A percentile compares a stretch with the other conserved stretches of the same genome.
Evolutionary conservation across 2,888 invertebrate species (phyloP).

Genomic region (Vesta saturnalis): DNA sequence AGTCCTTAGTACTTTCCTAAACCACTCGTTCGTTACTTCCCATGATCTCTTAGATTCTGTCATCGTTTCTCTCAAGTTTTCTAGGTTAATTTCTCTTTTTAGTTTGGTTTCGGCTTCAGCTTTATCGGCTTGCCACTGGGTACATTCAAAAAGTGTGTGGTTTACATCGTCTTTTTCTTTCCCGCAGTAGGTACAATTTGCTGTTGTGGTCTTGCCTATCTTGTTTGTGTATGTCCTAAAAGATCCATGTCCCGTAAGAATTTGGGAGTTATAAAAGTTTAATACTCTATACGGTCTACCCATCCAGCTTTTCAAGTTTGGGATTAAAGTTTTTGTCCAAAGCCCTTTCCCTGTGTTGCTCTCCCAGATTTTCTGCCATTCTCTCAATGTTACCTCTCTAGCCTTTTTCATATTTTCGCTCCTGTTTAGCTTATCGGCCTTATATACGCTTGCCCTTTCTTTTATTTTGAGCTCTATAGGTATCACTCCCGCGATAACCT

Average conservation of each 20-base stretch:
- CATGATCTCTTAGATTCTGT: too few species aligned
- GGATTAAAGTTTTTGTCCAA: slow-evolving; percentile 8
- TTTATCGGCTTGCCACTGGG: too few species aligned
- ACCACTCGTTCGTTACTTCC: too few species aligned
- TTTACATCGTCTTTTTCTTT: background rate
- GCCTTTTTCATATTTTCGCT: background rate
- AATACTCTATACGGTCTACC: background rate
- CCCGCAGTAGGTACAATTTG: background rate
- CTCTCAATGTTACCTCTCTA: background rate
- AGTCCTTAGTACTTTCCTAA: too few species aligned
- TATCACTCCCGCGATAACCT: slow-evolving; percentile 7
- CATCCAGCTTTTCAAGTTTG: background rate
- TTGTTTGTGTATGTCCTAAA: background rate
- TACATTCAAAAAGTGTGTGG: background rate
- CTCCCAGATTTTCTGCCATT: slow-evolving; percentile 1
- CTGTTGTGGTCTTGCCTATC: background rate
- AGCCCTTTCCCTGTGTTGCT: background rate
- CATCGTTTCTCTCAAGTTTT: too few species aligned
- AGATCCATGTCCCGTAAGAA: background rate
- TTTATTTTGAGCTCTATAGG: slow-evolving; percentile 14
- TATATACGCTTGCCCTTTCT: slow-evolving; percentile 6
- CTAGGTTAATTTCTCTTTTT: too few species aligned
- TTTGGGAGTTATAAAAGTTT: background rate
- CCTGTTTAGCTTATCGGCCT: background rate
- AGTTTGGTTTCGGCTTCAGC: too few species aligned